Evolutionary conservation across 2,797 vertebrate species (phyloP), one percentile per base, ranked within the genome.

Genomic region (Chiroxiphia lanceolata): DNA sequence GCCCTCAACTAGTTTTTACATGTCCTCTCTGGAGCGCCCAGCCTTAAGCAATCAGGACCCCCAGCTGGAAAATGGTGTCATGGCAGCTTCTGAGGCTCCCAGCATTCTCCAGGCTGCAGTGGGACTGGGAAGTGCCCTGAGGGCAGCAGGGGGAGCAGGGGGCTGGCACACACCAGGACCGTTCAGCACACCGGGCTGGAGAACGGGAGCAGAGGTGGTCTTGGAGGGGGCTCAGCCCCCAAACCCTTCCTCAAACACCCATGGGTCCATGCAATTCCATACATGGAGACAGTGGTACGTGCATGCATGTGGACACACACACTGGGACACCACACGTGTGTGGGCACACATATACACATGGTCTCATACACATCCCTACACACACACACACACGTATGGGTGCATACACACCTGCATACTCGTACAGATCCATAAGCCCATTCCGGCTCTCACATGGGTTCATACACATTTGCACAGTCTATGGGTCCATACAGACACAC

Each of bases 31-130:
- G 25, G 16, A 67, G 23, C 3, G 12, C n/a, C 65, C 2, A 4
- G 2, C 4, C 5, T 31, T 34, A 75, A 83, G 25, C 13, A 11
- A 31, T 60, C 1, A 6, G 40, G 45, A 83, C 2, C 3, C 6
- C 0, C 0, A 0, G 1, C 0, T 23, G 54, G 23, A 36, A 61
- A 11, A 45, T 0, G 31, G 11, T 54, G 15, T 15, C 2, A 2
- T 0, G 1, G n/a, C 40, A 84, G 47, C 9, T 2, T 0, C 25
- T 0, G 4, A 87, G 42, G 29, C 33, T 85, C 23, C 45, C 19
- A 36, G 64, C 48, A 81, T 67, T 19, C 36, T 27, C 19, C 13
- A 10, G 38, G 19, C 15, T 23, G 9, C 19, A 54, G 26, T 0
- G 0, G 17, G 20, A 25, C 33, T 61, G 44, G 13, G 9, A 87